Conservation (phyloP, 2,797 vertebrate genomes). For the Ataeniobius toweri region DNA sequence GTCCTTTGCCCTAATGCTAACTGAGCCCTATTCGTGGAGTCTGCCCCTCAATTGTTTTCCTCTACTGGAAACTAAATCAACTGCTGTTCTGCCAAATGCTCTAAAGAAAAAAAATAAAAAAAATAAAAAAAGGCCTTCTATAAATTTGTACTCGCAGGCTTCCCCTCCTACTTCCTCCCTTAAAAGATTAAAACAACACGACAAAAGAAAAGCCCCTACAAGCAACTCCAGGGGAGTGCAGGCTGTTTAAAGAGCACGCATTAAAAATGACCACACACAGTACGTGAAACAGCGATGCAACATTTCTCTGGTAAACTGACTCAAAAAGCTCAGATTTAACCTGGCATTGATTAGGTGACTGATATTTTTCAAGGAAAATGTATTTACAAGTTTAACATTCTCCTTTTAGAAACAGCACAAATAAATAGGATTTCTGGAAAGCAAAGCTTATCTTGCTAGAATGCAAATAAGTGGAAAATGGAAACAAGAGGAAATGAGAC, state of each 20-base stretch:
- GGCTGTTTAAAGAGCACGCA: constrained; percentile 4
- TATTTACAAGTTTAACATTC: background rate
- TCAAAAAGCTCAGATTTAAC: background rate
- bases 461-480: background rate
- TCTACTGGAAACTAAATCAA: constrained; percentile 45
- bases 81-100: constrained; percentile 48
- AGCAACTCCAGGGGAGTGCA: constrained; percentile 1
- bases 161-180: constrained; percentile 13
- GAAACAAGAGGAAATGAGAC: constrained; percentile 9
- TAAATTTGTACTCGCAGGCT: constrained; percentile 4
- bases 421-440: constrained; percentile 18
- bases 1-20: constrained; percentile 1
- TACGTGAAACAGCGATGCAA: background rate
- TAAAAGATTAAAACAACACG: constrained; percentile 36
- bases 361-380: background rate
- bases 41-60: constrained; percentile 38
- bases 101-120: constrained; percentile 16
- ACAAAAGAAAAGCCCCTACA: constrained; percentile 28
- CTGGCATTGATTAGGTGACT: background rate
- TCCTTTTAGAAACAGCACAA: background rate
- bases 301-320: background rate
- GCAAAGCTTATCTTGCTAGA: constrained; percentile 7
- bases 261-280: background rate
- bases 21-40: constrained; percentile 6
- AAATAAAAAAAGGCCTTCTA: constrained; percentile 16